Evolutionary conservation across 2,888 invertebrate species (phyloP), one percentile per base, ranked within the genome.

Genomic region (Sympetrum striolatum): DNA sequence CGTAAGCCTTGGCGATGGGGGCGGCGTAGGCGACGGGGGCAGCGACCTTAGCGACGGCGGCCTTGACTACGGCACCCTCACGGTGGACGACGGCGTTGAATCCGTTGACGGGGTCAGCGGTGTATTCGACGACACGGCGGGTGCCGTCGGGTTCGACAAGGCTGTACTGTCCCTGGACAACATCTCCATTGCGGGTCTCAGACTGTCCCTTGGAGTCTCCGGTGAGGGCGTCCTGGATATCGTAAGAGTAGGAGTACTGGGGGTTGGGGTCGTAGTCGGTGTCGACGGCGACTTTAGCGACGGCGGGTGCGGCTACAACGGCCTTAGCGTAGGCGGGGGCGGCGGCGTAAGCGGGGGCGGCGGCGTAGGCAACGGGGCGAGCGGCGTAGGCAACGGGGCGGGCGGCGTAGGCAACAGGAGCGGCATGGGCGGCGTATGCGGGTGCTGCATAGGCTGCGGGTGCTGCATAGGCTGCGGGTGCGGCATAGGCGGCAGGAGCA

Each of bases 401-500:
- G 53, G 82, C 91, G 48, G 92, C 92, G 18, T 53, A 18, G 53
- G 53, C 92, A 39, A 60, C 86, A 60, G 60, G 86, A 10, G 60
- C 86, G 37, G 86, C 86, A 53, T 53, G 18, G 58, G 53, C 86
- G 86, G 86, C 86, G 79, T 90, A 81, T 25, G 44, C 31, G n/a
- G 90, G 81, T 22, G 90, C 90, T 5, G 86, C 91, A 22, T 80
- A 90, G 48, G 81, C 39, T 39, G 39, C 4, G 2, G 44, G 44
- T 44, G 91, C 91, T 25, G 92, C 91, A 53, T 92, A 91, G 39
- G 92, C 92, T 90, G 93, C 92, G 79, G 92, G 92, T 44, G 91
- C 91, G 90, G 90, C 64, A 64, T 64, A 64, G 25, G 81, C 81
- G 39, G 90, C 81, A 35, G 90, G 91, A 44, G 91, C 90, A 80